Base-by-base conservation (phyloP, 2,888 invertebrate species). In the Chrysolina americana region DNA sequence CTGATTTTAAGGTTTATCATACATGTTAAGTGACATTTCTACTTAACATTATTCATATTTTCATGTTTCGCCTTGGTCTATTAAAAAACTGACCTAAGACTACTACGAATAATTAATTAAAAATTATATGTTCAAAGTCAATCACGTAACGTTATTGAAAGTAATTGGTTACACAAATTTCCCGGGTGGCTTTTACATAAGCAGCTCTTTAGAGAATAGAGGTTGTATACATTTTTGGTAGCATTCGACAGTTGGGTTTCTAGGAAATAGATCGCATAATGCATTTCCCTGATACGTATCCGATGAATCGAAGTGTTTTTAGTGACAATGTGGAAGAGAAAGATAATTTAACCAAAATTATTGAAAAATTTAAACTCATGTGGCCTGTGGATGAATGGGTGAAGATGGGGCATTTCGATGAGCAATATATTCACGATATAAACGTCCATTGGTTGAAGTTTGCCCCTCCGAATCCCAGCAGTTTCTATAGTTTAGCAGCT, bases 371-470 rank as follows among this genome's bases (percentile, higher is more conserved):
- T 81, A 83, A 83, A 65, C 70, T 75, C 36, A 80, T 78, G 21
- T 88, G 87, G 83, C 88, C 89, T 0, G 84, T 89, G 3, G 84
- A 87, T 28, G 83, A 85, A 50, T 93, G 92, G 93, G 86, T 85
- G 76, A 81, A 88, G 63, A 83, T 87, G 74, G 92, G 92, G 23
- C 90, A 89, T 83, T 92, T 92, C 84, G 87, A 89, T 5, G 91
- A 91, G 50, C 90, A 91, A 75, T 91, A 91, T 81, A 83, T 92
- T 81, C 83, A 89, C 72, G 85, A 90, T 76, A 92, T 95, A 76
- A 93, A 94, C 87, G 89, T 90, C 0, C 93, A 94, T 85, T 95
- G 95, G 95, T 87, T 95, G 78, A 87, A 90, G 80, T 95, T 92
- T 85, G 89, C 90, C 28, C 94, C 94, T 2, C 93, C 93, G 0